Conservation (phyloP, 2,113 vertebrate genomes). For the Myocastor coypus region DNA sequence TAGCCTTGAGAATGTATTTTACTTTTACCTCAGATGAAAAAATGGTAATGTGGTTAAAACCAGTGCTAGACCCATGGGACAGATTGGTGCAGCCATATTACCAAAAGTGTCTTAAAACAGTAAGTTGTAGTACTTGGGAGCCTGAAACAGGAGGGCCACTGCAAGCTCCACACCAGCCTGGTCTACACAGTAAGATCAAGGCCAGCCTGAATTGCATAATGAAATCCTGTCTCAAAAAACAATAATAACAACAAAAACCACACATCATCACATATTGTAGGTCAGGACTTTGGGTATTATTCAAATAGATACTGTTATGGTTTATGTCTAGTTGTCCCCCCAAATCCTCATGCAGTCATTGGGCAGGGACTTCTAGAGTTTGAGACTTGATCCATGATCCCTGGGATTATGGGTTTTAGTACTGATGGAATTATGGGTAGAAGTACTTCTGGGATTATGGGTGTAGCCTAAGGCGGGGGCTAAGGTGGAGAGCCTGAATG, state of each 20-base stretch:
- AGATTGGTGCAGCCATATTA: background rate
- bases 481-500: no score
- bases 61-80: background rate
- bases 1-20: conserved; percentile 88
- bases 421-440: no score
- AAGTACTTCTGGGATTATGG: no score
- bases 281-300: conserved; percentile 7
- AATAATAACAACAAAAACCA: background rate
- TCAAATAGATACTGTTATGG: background rate
- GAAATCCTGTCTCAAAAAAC: background rate
- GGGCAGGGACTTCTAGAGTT: no score
- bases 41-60: background rate
- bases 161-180: background rate
- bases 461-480: no score
- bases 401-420: no score
- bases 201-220: background rate
- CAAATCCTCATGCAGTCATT: no score
- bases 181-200: background rate
- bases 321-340: no score
- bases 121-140: background rate
- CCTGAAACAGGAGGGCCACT: background rate
- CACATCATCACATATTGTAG: background rate
- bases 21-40: background rate
- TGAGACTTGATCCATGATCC: no score
- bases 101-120: conserved; percentile 31